Evolutionary conservation across 2,797 vertebrate genomes (phyloP), one percentile per base, ranked within the genome.

Genomic region (Aulostomus chinensis): DNA sequence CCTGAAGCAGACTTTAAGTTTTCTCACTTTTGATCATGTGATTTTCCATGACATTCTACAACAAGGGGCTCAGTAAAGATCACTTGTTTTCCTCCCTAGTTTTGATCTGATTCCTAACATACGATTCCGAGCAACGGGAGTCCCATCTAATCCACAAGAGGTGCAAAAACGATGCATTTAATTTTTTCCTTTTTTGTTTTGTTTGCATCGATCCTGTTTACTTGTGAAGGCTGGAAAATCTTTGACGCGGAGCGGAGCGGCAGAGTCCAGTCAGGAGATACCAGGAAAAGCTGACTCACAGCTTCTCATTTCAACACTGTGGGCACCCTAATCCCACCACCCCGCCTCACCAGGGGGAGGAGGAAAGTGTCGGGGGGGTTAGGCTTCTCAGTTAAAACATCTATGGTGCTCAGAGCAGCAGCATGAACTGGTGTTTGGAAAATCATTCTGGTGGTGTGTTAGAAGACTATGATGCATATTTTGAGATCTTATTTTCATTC

Each of bases 401-500:
- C 28, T 30, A 4, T 13, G 49, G 48, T 62, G 50, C 55, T 47
- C 37, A 17, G 9, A 41, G 56, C 47, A 4, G 22, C 64, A 68
- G 73, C 75, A 77, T 84, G 81, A 78, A 81, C 56, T 58, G 45
- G 38, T 58, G 33, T 73, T 38, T 73, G 50, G 42, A 6, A 65
- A 73, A 72, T 62, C 10, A 53, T 43, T 64, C 31, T 77, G 57
- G 40, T 58, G 39, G 56, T 63, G 60, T n/a, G n/a, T n/a, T n/a
- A 70, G 47, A 62, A 48, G 42, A 76, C 56, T 63, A 41, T 34
- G 46, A 65, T 66, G 69, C 45, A 61, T 47, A 49, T 78, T 77
- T 80, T 76, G 47, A 59, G 64, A 69, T 73, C 54, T 52, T 80
- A 62, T 77, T 81, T 88, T 84, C 43, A 47, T 70, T 72, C 50